phyloP scores from a whole-genome alignment of 2,797 vertebrate species.

The Sciaenops ocellatus region DNA sequence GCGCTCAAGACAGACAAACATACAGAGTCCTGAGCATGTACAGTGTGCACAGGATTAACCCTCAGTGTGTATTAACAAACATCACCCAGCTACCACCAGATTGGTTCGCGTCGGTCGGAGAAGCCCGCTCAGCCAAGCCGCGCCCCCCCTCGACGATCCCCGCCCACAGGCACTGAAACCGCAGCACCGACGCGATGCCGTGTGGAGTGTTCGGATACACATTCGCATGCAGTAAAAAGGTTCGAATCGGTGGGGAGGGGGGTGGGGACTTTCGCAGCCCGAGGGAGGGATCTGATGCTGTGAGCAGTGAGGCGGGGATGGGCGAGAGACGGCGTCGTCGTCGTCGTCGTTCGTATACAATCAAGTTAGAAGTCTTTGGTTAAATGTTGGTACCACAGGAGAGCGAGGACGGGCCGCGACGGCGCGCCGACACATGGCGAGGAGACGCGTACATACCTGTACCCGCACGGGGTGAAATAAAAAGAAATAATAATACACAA shows the following conservation, averaged over 20 bases:
- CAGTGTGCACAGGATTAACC: conserved; percentile 89
- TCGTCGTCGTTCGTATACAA: conserved; percentile 90
- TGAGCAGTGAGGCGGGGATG: conserved; percentile 79
- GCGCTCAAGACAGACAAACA: conserved; percentile 68
- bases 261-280: conserved; percentile 67
- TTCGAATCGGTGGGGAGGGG: conserved; percentile 70
- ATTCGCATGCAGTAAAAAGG: conserved; percentile 68
- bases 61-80: conserved; percentile 91
- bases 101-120: conserved; percentile 89
- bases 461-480: conserved; percentile 79
- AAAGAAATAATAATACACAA: conserved; percentile 13
- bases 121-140: conserved; percentile 83
- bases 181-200: conserved; percentile 40
- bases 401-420: conserved; percentile 80
- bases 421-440: conserved; percentile 56
- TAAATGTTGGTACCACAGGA: conserved; percentile 87
- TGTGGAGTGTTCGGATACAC: conserved; percentile 41
- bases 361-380: conserved; percentile 99
- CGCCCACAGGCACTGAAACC: conserved; percentile 77
- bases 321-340: conserved; percentile 85
- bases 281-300: conserved; percentile 48
- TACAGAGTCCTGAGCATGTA: conserved; percentile 90
- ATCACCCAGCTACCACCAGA: conserved; percentile 88
- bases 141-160: conserved; percentile 70
- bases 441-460: conserved; percentile 75